Conservation (phyloP, 2,797 vertebrate genomes). For the Pipistrellus nathusii region DNA sequence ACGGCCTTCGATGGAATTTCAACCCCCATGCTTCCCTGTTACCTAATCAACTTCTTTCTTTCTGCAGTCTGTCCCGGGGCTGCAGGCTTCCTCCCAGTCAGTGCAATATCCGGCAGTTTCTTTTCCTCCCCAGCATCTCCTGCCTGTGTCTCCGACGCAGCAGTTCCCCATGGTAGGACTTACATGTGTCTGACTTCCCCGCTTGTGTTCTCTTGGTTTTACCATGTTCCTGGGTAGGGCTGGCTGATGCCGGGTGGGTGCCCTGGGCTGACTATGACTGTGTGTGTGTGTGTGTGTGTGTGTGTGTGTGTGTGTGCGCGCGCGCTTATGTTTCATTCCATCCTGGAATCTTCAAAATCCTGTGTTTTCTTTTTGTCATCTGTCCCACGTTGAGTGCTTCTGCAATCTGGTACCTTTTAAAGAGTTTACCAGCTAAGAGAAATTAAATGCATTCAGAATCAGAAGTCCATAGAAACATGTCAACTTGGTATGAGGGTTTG, state of each 20-base stretch:
- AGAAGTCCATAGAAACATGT: background rate
- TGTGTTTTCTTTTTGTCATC: background rate
- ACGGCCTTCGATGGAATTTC: background rate
- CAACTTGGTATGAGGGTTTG: background rate
- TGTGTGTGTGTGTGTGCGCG: background rate
- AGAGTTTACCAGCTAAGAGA: background rate
- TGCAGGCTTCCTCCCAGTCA: slow-evolving; percentile 91
- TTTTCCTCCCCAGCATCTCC: slow-evolving; percentile 94
- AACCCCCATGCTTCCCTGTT: background rate
- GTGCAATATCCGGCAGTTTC: slow-evolving; percentile 94
- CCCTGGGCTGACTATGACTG: background rate
- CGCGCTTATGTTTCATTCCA: background rate
- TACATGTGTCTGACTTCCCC: background rate
- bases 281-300: background rate
- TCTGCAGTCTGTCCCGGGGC: slow-evolving; percentile 85
- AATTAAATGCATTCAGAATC: background rate
- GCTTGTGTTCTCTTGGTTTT: background rate
- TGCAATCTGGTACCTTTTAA: background rate
- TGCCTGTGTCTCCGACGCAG: slow-evolving; percentile 92
- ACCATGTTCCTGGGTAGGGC: background rate
- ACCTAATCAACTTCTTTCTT: slow-evolving; percentile 78
- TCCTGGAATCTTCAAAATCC: background rate
- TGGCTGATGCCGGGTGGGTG: background rate
- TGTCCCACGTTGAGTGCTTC: background rate
- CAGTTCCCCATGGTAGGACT: slow-evolving; percentile 93